Percentiles rank a stretch among this genome's conserved stretches.
Conservation (phyloP, 2,113 vertebrate species). For the Bothrops jararaca region DNA sequence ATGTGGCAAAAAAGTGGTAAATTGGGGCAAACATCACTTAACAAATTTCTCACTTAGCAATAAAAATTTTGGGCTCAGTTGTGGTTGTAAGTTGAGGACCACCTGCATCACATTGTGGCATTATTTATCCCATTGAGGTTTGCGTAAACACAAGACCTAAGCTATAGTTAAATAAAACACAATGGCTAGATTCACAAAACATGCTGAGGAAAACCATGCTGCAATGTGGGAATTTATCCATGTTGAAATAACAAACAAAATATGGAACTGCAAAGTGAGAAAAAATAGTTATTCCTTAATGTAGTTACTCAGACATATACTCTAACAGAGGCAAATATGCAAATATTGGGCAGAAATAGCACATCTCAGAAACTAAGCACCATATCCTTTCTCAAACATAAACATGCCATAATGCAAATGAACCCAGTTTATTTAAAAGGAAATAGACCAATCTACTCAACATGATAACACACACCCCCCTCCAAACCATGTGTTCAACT, state of each 20-base stretch:
- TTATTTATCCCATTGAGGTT: not conserved
- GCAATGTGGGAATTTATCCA: not conserved
- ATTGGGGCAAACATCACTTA: not conserved
- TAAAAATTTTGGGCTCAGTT: not conserved
- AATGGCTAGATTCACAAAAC: not conserved
- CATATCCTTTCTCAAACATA: conserved; percentile 7
- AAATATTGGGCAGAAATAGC: not conserved
- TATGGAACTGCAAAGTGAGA: not conserved
- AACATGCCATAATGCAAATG: not conserved
- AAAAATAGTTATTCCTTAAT: not conserved
- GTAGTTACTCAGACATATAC: not conserved
- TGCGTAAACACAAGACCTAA: not conserved
- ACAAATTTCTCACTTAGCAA: not conserved
- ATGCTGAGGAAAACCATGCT: not conserved
- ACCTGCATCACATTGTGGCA: not conserved
- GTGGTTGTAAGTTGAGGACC: not conserved
- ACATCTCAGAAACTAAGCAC: not conserved
- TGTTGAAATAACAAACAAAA: not conserved
- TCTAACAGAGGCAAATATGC: not conserved
- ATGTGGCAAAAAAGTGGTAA: not conserved
- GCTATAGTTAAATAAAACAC: not conserved
- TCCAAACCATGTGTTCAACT: not conserved
- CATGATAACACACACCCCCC: not conserved
- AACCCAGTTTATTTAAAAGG: not conserved
- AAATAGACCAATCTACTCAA: not conserved